These are phyloP conservation scores for Silurus lanzhouensis DNA, from an alignment of 2,797 vertebrate genomes.

Conservation along the genomic window DNA sequence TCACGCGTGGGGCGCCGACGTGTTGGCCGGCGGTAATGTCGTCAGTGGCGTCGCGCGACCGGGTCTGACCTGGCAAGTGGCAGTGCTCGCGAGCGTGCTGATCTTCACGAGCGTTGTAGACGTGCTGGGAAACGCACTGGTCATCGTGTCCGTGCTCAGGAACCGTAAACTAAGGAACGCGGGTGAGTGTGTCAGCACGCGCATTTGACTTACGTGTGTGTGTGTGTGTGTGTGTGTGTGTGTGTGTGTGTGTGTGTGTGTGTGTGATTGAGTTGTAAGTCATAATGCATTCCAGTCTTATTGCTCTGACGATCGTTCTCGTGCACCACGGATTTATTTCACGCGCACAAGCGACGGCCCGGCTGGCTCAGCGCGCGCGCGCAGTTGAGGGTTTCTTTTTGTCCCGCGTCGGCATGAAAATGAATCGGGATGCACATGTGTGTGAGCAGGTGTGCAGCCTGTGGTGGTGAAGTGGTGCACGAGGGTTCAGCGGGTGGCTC, in stretches of 20 bases:
- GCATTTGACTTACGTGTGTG: not conserved
- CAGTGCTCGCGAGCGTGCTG: constrained; percentile 78
- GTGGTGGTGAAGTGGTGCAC: too few relatives aligned
- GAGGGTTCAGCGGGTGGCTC: not conserved
- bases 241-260: not conserved
- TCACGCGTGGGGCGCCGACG: constrained; percentile 33
- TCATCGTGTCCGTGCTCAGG: constrained; percentile 79
- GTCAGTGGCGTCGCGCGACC: constrained; percentile 56
- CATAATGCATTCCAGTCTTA: not conserved
- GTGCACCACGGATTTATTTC: not conserved
- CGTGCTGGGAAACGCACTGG: constrained; percentile 81
- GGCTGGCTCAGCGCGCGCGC: not conserved
- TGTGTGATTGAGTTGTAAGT: too few relatives aligned
- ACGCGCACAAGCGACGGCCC: not conserved
- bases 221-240: not conserved
- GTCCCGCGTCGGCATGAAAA: not conserved
- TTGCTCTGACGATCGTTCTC: not conserved
- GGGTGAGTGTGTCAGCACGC: constrained; percentile 74
- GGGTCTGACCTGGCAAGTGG: constrained; percentile 74
- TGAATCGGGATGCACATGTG: too few relatives aligned
- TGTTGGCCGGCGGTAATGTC: not conserved
- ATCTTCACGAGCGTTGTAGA: constrained; percentile 84
- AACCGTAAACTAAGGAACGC: constrained; percentile 83
- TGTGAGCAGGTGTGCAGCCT: not conserved
- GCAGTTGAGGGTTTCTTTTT: too few relatives aligned